These are phyloP conservation scores for Subanguina moxae DNA, from an alignment of 1,140 invertebrate species.

Conservation along the genomic window DNA sequence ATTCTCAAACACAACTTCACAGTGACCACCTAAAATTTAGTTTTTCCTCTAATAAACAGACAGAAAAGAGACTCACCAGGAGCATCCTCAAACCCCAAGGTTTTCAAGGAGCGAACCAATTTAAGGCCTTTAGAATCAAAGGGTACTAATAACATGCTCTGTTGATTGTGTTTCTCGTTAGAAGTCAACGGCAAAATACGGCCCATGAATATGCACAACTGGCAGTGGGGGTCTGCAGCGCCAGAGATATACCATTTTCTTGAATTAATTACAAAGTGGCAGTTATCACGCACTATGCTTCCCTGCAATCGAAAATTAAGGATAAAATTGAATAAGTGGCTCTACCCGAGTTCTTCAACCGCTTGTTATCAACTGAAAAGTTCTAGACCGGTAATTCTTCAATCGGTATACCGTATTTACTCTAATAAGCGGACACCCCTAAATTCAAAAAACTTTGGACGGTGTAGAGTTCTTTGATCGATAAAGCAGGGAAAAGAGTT, in stretches of 20 bases:
- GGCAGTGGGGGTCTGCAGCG: conserved; percentile 61
- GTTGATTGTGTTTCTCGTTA: conserved; percentile 58
- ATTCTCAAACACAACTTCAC: conserved; percentile 62
- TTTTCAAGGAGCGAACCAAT: conserved; percentile 60
- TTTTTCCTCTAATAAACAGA: background rate
- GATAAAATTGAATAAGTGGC: too few species aligned
- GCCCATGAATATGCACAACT: conserved; percentile 63
- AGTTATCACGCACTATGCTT: conserved; percentile 60
- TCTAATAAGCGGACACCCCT: too few species aligned
- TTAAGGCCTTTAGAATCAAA: conserved; percentile 62
- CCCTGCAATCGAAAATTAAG: too few species aligned
- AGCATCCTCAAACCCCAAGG: conserved; percentile 62
- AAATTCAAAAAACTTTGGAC: too few species aligned
- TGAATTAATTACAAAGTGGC: conserved; percentile 62
- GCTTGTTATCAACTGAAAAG: too few species aligned
- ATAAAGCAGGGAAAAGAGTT: too few species aligned
- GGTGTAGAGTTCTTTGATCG: too few species aligned
- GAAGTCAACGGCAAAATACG: conserved; percentile 57
- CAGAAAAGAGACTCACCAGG: conserved; percentile 55
- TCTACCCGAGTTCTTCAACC: too few species aligned
- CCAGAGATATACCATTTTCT: conserved; percentile 63
- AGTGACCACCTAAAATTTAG: conserved; percentile 60
- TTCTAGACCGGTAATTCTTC: too few species aligned
- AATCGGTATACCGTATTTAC: too few species aligned
- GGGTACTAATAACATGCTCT: conserved; percentile 64